Base-by-base conservation (phyloP, 2,888 invertebrate species). In the Proisotoma minuta region DNA sequence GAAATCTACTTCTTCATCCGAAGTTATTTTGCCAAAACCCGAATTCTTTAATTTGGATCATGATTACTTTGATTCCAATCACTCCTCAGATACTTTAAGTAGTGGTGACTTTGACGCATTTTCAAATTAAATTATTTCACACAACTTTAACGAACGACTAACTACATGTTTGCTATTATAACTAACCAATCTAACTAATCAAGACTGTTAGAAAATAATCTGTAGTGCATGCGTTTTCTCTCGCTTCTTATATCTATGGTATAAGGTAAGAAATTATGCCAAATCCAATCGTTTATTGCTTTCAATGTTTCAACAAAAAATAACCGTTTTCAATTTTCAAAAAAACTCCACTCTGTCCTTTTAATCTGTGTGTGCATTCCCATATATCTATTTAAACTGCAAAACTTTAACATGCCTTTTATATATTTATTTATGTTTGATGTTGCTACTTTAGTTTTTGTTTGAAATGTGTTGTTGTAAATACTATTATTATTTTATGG, bases 11-110 rank as follows among this genome's bases (percentile, higher is more conserved):
- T 22, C 49, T 3, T 18, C 18, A 5, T 49, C 18, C 49, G 20
- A 22, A 5, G 24, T 34, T 34, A 10, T 15, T 34, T 15, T 34
- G 4, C 52, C 52, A 3, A 28, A 52, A 18, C 26, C 52, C 3
- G 27, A 52, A 27, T 52, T 52, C 52, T 52, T 52, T 28, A 52
- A 27, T 18, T 10, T 47, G n/a, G 20, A 47, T 18, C 10, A 47
- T 18, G 47, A 34, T n/a, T n/a, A n/a, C 34, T 34, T 34, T 34
- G 15, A 8, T 8, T 34, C 34, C 8, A 34, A 34, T 15, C 8
- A 8, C 8, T 34, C 34, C 15, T 34, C 15, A 8, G 15, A 15
- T 34, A n/a, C n/a, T n/a, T n/a, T n/a, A n/a, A 34, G 34, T 34
- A 15, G 15, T 34, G 34, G 15, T 34, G 34, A 34, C 34, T 8